Base-by-base conservation (phyloP, 2,113 vertebrate species). In the Oncorhynchus mykiss region DNA sequence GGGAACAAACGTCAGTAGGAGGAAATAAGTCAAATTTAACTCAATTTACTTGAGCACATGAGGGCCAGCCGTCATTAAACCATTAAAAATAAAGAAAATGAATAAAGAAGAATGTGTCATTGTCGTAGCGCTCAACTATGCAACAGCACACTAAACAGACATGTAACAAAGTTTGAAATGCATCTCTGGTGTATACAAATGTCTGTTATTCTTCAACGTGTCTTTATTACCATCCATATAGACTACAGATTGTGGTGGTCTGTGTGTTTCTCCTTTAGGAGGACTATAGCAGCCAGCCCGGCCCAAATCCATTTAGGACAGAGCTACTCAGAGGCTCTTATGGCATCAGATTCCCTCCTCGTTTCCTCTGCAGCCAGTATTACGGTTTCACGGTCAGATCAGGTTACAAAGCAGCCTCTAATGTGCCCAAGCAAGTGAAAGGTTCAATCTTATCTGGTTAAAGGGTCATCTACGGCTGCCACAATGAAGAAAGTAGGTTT, bases 301-400 rank as follows among this genome's bases (percentile, higher is more conserved):
- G 73, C 51, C 71, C 75, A 77, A 87, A 82, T 82, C 84, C 82
- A 88, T 82, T 88, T 90, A 81, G 84, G 71, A 78, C 78, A 83
- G 80, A 78, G 70, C n/a, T 39, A 69, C 16, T 20, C 68, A 72
- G 83, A 71, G 82, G 88, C 89, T 90, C 83, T 90, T 78, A 87
- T 84, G 83, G 88, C 78, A 81, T 88, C 85, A 78, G 18, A 87
- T 92, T 91, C 90, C 90, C 80, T 76, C 79, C 82, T 70, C 85
- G 78, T 85, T 88, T 85, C 86, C 82, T 88, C 85, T 79, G 82
- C 84, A 27, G 77, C 72, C 45, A 22, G 82, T 87, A 87, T 91
- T 86, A 85, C 78, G 80, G 88, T 88, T 90, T 90, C 81, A 78
- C 34, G 84, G 80, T 71, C 78, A 87, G 88, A 88, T 91, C 73